These are phyloP conservation scores for Myotis brandtii DNA, from an alignment of 2,113 vertebrate genomes.

Conservation along the genomic window DNA sequence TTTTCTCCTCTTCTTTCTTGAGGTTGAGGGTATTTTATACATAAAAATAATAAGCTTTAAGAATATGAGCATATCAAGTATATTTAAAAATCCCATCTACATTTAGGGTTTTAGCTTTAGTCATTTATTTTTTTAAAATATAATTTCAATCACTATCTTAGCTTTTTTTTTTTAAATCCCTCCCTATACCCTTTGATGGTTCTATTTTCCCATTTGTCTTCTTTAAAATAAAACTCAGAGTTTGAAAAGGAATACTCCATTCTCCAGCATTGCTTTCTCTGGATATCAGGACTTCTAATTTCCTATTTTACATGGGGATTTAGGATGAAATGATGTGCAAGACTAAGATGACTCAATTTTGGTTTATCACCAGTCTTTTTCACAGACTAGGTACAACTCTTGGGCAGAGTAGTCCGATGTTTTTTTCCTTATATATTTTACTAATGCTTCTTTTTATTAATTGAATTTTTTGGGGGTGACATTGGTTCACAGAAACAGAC, in stretches of 20 bases:
- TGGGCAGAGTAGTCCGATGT: background rate
- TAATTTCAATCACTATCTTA: conserved; percentile 28
- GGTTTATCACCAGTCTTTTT: background rate
- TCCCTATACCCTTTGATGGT: background rate
- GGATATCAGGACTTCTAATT: background rate
- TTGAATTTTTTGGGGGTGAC: background rate
- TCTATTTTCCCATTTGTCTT: conserved; percentile 56
- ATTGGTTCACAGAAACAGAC: background rate
- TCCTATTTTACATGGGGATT: background rate
- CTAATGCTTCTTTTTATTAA: background rate
- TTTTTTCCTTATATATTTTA: background rate
- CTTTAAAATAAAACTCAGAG: conserved; percentile 34
- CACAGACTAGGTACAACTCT: background rate
- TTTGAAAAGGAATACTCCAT: conserved; percentile 17
- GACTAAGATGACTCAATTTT: conserved; percentile 28
- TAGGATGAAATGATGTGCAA: background rate
- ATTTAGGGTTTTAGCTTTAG: background rate
- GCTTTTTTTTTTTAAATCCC: background rate
- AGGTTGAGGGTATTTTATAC: conserved; percentile 16
- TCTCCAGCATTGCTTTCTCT: conserved; percentile 16
- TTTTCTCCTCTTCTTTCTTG: conserved; percentile 56
- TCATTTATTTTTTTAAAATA: background rate
- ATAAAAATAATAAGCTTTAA: conserved; percentile 49
- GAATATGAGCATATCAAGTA: conserved; percentile 25
- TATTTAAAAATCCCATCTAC: conserved; percentile 4